Conservation (phyloP, 2,888 invertebrate genomes). For the Andrena minutula region DNA sequence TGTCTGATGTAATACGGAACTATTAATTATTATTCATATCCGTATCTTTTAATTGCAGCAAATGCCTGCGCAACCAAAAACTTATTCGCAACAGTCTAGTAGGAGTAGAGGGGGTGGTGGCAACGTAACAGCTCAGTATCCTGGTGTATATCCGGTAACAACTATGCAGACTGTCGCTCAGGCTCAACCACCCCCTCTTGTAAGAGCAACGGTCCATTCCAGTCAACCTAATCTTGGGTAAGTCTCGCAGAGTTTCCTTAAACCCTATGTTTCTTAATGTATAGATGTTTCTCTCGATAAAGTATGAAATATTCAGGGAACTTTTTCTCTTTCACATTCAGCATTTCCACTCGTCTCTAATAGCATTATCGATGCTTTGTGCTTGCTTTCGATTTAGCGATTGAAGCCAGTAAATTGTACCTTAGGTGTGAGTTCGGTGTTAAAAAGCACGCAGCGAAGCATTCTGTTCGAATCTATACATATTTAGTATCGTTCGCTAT, state of each 20-base stretch:
- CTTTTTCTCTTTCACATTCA: conserved; percentile 31
- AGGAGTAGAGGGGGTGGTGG: conserved; percentile 81
- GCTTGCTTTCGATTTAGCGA: conserved; percentile 61
- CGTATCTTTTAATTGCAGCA: conserved; percentile 66
- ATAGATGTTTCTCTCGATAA: conserved; percentile 27
- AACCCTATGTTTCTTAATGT: conserved; percentile 21
- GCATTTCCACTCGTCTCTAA: conserved; percentile 40
- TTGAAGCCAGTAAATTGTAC: conserved; percentile 52
- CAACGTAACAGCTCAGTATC: conserved; percentile 78
- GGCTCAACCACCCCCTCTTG: conserved; percentile 86
- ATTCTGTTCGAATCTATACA: conserved; percentile 16
- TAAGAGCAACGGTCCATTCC: conserved; percentile 85
- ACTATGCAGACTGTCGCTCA: conserved; percentile 82
- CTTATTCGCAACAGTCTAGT: conserved; percentile 77
- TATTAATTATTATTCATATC: conserved; percentile 1
- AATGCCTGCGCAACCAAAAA: conserved; percentile 76
- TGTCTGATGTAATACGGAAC: not conserved
- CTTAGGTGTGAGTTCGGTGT: conserved; percentile 46
- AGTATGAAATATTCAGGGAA: conserved; percentile 46
- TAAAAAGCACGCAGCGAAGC: conserved; percentile 33
- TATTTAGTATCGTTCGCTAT: conserved; percentile 18
- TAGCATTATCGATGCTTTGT: conserved; percentile 40
- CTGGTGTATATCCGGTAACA: conserved; percentile 82
- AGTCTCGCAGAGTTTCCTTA: conserved; percentile 69
- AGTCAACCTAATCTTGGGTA: conserved; percentile 85